phyloP scores from a whole-genome alignment of 2,113 vertebrate species.

The Crypturellus undulatus region DNA sequence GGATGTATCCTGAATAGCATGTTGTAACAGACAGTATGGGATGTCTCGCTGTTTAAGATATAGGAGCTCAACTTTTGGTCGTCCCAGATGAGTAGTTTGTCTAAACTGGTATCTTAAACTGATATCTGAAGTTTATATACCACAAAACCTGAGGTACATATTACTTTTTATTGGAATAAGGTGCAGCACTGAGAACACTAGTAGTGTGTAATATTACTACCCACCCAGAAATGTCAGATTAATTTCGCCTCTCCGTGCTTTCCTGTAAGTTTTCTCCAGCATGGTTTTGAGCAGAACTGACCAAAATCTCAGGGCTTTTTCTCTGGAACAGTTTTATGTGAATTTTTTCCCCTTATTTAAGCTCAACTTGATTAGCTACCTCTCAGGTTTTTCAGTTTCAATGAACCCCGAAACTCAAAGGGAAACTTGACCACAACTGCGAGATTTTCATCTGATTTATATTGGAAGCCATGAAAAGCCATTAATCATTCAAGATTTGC shows the following conservation, averaged over 20 bases:
- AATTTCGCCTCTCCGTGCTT: background rate
- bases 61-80: too few relatives aligned
- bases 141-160: background rate
- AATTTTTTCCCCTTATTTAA: fast-evolving
- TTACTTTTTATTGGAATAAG: background rate
- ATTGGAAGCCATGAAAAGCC: background rate
- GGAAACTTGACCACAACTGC: background rate
- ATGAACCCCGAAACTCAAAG: background rate
- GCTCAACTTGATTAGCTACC: background rate
- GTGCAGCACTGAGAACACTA: background rate
- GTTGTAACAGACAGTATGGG: too few relatives aligned
- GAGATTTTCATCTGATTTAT: background rate
- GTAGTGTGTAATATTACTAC: too few relatives aligned
- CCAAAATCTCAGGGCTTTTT: background rate
- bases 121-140: background rate
- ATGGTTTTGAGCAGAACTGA: background rate
- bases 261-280: background rate
- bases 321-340: background rate
- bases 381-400: background rate
- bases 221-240: background rate
- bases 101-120: background rate
- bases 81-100: background rate
- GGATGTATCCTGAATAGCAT: background rate
- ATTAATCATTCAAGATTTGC: background rate
- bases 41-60: background rate